A percentile compares a stretch with the other conserved stretches of the same genome.
phyloP scores from a whole-genome alignment of 1,140 invertebrate species.

The Tyrophagus putrescentiae region DNA sequence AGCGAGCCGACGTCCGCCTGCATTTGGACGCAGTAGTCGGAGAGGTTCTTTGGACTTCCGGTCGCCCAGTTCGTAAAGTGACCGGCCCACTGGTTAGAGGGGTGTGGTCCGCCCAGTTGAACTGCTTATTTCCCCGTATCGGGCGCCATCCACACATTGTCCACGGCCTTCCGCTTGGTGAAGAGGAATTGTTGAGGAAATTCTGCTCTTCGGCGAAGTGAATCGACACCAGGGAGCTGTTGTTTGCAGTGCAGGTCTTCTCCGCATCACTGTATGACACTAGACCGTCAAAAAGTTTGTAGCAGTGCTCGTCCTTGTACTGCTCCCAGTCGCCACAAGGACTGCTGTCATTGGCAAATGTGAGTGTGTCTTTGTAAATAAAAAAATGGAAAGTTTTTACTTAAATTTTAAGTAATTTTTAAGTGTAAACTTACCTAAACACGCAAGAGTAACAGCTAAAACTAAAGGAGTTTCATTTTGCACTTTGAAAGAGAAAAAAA shows the following conservation, averaged over 20 bases:
- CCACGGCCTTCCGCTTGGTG: not conserved
- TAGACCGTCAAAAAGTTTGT: not conserved
- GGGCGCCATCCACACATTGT: not conserved
- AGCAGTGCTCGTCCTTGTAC: not conserved
- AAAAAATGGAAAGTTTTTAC: too few relatives aligned
- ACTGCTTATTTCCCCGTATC: not conserved
- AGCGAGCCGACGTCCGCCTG: not conserved
- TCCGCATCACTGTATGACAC: not conserved
- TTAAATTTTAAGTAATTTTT: too few relatives aligned
- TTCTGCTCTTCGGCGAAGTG: not conserved
- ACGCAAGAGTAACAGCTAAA: too few relatives aligned
- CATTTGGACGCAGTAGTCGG: not conserved
- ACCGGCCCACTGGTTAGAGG: slow-evolving; percentile 32
- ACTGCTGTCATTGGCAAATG: too few relatives aligned
- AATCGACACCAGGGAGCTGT: not conserved
- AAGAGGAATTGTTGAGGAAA: not conserved
- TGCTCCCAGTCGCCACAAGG: not conserved
- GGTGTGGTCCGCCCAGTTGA: not conserved
- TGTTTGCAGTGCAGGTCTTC: not conserved
- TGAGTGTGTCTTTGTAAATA: too few relatives aligned
- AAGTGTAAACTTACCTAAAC: too few relatives aligned
- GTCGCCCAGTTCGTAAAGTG: not conserved
- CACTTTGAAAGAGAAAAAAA: too few relatives aligned
- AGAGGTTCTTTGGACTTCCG: not conserved
- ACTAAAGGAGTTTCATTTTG: too few relatives aligned